Conservation (phyloP, 2,113 vertebrate genomes). For the Oreotrochilus melanogaster region DNA sequence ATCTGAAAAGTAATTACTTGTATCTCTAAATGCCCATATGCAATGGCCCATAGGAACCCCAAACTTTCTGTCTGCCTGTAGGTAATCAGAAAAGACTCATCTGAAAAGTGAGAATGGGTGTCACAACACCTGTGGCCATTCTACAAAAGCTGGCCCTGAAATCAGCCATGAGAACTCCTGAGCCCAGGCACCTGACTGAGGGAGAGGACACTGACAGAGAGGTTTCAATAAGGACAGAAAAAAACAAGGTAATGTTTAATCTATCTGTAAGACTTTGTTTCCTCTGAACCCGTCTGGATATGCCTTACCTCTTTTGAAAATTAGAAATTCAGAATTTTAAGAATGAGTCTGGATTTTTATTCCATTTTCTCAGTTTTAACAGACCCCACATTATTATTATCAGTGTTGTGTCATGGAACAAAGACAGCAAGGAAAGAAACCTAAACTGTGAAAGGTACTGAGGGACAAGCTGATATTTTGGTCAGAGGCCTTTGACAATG, state of each 20-base stretch:
- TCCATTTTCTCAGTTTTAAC: not conserved
- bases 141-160: not conserved
- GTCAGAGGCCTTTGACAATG: not conserved
- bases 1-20: not conserved
- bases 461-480: not conserved
- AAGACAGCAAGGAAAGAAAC: not conserved
- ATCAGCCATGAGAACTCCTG: not conserved
- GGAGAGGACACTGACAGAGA: not conserved
- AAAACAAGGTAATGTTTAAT: not conserved
- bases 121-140: not conserved
- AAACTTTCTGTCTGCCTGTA: not conserved
- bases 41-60: not conserved
- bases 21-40: not conserved
- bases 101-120: not conserved
- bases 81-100: not conserved
- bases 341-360: not conserved
- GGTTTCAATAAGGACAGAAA: not conserved
- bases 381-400: accelerated
- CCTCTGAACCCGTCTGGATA: not conserved
- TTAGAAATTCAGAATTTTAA: not conserved
- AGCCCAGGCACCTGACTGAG: not conserved
- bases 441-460: not conserved
- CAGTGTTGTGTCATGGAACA: not conserved
- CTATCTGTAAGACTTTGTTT: not conserved
- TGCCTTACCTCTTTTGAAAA: not conserved